Evolutionary conservation across 2,113 vertebrate genomes (phyloP), one percentile per base, ranked within the genome.

Genomic region (Pithys albifrons): DNA sequence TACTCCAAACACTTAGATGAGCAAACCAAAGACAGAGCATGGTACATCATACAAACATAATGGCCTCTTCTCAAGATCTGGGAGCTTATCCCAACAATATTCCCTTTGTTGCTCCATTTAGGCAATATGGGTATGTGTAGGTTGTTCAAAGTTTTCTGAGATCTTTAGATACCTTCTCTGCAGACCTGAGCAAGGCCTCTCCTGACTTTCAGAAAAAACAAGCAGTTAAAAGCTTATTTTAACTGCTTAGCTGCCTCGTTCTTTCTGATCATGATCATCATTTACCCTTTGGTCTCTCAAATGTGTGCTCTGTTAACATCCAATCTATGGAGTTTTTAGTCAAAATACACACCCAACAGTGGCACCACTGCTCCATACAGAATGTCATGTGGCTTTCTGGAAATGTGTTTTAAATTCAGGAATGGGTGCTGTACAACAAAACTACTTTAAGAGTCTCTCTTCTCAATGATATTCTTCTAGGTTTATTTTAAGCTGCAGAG

Each of bases 271-370:
- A 15, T 1, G 19, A 62, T 7, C 46, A 52, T n/a, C 9, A 54
- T 49, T 66, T 85, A 89, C 20, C 8, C 22, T 37, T 31, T 77
- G 39, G 43, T 51, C 19, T 75, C 48, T 22, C 51, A 85, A 22
- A 67, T 2, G 6, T 6, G 23, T 25, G 25, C 7, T 20, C 39
- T 55, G n/a, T 25, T 71, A 43, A 62, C 19, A 76, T 14, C 6
- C 11, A 25, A 43, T 15, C 37, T 31, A 24, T 2, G 7, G 5
- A 37, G 29, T 2, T 91, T 85, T 77, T 45, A 70, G 49, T 28
- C 31, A 49, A 70, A 81, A 70, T 11, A 18, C 31, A 31, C 0
- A 0, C 45, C 39, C 31, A 25, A 2, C 4, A 59, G 39, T 45
- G 31, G 20, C 31, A 62, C 13, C n/a, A 45, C 59, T 70, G 37